phyloP scores from a whole-genome alignment of 2,797 vertebrate genomes.

The Sebastes taczanowskii region DNA sequence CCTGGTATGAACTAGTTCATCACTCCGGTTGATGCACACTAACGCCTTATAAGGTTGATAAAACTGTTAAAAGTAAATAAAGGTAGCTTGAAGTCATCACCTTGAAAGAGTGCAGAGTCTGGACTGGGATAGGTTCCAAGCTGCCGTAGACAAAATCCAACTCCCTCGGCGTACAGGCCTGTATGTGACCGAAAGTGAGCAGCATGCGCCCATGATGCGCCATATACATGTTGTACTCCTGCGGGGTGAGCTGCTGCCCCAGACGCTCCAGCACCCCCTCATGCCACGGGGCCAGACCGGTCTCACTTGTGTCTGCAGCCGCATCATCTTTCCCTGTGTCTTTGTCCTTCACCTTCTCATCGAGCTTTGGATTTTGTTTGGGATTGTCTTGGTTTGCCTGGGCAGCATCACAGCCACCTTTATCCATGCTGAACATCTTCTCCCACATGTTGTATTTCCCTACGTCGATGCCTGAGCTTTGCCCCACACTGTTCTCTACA shows the following conservation, averaged over 20 bases:
- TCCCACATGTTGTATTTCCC: slow-evolving; percentile 85
- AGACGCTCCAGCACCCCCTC: slow-evolving; percentile 91
- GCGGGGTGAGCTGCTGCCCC: slow-evolving; percentile 84
- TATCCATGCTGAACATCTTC: slow-evolving; percentile 93
- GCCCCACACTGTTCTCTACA: slow-evolving; percentile 53
- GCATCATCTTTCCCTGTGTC: neutral
- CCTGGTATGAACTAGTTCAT: neutral
- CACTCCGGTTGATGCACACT: neutral
- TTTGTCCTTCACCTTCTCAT: neutral
- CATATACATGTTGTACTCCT: slow-evolving; percentile 92
- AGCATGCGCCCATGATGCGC: slow-evolving; percentile 94
- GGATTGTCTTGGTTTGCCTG: slow-evolving; percentile 33
- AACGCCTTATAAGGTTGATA: neutral
- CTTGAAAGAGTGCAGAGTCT: slow-evolving; percentile 90
- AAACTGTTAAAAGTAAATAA: slow-evolving; percentile 13
- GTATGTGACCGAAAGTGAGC: slow-evolving; percentile 91
- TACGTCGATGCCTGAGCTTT: slow-evolving; percentile 63
- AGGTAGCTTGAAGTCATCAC: slow-evolving; percentile 80
- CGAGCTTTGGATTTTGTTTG: neutral
- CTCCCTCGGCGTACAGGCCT: slow-evolving; percentile 90
- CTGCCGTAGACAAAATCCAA: slow-evolving; percentile 95
- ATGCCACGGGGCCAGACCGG: slow-evolving; percentile 90
- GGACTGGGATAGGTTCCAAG: slow-evolving; percentile 90
- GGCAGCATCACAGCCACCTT: slow-evolving; percentile 68
- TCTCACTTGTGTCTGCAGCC: slow-evolving; percentile 33